Percentiles rank a stretch among this genome's conserved stretches.
Conservation (phyloP, 2,888 invertebrate genomes). For the Morpho helenor region DNA sequence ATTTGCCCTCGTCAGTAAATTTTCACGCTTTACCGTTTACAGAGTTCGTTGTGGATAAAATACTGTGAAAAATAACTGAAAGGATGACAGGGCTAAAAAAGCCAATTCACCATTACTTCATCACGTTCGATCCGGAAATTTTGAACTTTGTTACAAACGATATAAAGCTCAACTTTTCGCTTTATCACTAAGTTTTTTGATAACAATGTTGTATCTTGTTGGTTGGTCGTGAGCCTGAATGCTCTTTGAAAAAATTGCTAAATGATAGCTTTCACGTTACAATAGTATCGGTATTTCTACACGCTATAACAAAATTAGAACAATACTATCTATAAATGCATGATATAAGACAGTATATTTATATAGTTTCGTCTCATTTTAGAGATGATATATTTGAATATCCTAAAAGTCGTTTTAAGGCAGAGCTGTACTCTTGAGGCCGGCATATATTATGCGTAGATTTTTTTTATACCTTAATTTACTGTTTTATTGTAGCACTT, state of each 20-base stretch:
- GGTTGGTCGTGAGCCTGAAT: slow-evolving; percentile 7
- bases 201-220: slow-evolving; percentile 14
- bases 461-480: no score
- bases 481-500: neutral
- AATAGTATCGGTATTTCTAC: neutral
- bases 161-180: slow-evolving; percentile 2
- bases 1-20: slow-evolving; percentile 3
- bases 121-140: slow-evolving; percentile 1
- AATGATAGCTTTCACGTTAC: slow-evolving; percentile 1
- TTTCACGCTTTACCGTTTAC: slow-evolving; percentile 3
- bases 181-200: slow-evolving; percentile 1
- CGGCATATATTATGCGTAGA: no score
- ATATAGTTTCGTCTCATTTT: no score
- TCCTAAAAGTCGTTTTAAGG: no score
- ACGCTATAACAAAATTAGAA: neutral
- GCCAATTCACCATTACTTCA: slow-evolving; percentile 11
- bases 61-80: slow-evolving; percentile 12
- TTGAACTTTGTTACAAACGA: neutral
- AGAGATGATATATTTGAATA: no score
- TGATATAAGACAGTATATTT: no score
- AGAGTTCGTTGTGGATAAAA: slow-evolving; percentile 15
- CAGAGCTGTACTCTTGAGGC: no score
- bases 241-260: slow-evolving; percentile 6
- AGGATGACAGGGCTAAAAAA: slow-evolving; percentile 20
- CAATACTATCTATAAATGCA: neutral